Evolutionary conservation across 2,797 vertebrate genomes (phyloP).

Genomic region (Petrocephalus schoutedeni): DNA sequence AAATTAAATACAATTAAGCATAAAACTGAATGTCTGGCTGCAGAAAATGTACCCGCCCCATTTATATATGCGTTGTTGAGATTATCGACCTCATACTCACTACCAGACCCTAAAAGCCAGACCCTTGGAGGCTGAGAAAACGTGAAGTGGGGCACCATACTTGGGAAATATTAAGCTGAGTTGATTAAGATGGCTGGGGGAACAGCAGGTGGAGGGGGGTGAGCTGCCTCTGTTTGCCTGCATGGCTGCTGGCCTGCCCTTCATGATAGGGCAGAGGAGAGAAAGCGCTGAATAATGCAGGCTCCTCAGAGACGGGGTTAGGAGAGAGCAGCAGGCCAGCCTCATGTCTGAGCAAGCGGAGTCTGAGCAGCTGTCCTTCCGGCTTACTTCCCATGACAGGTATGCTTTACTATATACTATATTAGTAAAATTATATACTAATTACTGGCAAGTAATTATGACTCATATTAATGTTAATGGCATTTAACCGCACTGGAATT

Average conservation of each 20-base stretch:
- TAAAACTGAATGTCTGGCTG: neutral
- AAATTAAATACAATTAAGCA: constrained; percentile 10
- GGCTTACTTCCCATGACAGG: neutral
- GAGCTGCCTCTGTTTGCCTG: neutral
- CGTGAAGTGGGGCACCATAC: neutral
- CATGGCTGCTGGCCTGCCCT: neutral
- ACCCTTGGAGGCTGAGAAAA: neutral
- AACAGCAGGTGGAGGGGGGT: neutral
- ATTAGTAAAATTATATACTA: neutral
- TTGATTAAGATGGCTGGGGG: neutral
- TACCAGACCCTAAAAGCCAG: neutral
- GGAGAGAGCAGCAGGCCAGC: neutral
- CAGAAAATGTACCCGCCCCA: neutral
- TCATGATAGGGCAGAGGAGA: neutral
- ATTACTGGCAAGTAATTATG: neutral
- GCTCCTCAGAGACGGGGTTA: neutral
- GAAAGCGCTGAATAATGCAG: neutral
- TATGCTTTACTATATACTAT: neutral
- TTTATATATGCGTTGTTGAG: neutral
- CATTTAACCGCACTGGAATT: neutral
- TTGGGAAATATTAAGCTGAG: neutral
- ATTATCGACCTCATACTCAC: neutral
- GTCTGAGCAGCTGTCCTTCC: neutral
- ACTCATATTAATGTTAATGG: neutral
- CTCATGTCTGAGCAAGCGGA: neutral